Evolutionary conservation across 2,113 vertebrate species (phyloP).

Genomic region (Zosterops pallidus): DNA sequence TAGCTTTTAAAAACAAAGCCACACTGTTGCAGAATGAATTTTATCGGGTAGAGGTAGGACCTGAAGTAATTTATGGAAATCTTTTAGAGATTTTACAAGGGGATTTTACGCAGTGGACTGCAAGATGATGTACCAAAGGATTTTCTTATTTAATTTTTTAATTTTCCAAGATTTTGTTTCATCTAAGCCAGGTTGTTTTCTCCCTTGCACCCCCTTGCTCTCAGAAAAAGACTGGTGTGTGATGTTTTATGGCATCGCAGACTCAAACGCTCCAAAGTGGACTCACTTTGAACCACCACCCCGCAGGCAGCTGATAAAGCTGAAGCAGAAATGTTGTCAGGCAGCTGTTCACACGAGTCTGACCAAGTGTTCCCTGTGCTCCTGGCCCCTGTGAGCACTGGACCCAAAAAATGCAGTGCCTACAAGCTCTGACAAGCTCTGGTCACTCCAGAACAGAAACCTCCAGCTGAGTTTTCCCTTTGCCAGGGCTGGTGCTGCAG

Average conservation of each 20-base stretch:
- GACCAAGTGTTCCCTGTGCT: accelerated
- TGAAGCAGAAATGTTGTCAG: background rate
- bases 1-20: background rate
- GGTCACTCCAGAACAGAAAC: accelerated
- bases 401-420: accelerated
- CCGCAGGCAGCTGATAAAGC: accelerated
- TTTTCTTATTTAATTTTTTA: background rate
- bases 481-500: accelerated
- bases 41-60: background rate
- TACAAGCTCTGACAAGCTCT: no score
- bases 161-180: background rate
- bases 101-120: background rate
- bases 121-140: background rate
- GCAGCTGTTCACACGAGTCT: background rate
- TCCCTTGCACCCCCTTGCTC: background rate
- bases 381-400: background rate
- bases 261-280: accelerated
- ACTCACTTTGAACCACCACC: accelerated
- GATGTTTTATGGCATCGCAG: accelerated
- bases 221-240: background rate
- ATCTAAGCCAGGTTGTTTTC: background rate
- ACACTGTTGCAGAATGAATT: accelerated
- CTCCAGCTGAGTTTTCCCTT: background rate
- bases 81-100: background rate
- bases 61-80: background rate